Base-by-base conservation (phyloP, 1,140 invertebrate species). In the Pachypsylla venusta region DNA sequence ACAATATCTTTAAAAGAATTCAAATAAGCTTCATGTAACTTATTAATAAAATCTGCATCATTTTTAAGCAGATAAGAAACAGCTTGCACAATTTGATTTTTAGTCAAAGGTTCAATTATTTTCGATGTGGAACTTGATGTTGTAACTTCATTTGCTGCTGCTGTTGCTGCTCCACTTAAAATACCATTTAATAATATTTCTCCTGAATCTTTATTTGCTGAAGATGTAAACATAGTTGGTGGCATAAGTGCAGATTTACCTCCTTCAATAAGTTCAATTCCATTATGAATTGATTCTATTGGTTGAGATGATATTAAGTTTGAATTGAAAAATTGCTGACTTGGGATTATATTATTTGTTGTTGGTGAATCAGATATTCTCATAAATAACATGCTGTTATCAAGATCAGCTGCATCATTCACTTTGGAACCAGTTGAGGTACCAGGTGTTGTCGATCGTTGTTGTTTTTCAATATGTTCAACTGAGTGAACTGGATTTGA, bases 381-480 rank as follows among this genome's bases (percentile, higher is more conserved):
- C 69, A 77, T 73, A 60, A 78, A 71, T 67, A 71, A 76, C 28
- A 78, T 59, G 62, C 75, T 74, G 69, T 70, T 75, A 64, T 79
- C 76, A 60, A 77, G 62, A 56, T 63, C 62, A 48, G 62, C 19
- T 27, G 53, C 59, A 22, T 48, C 42, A 7, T 48, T 48, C n/a
- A 19, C 42, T 19, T 22, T n/a, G 4, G 42, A n/a, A 10, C 42
- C 42, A 25, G 71, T 66, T 20, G 72, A 71, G 55, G 79, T 81
- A n/a, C n/a, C n/a, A 14, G 79, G 84, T 12, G 81, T 86, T 57
- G 79, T 78, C 30, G 82, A 82, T 54, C 84, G 76, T 65, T 90
- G 87, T 64, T 89, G 86, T 62, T 89, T 87, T 66, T 93, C 89
- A 66, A 93, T 87, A 69, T 92, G 85, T 66, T 91, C 88, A 10